phyloP scores from a whole-genome alignment of 2,113 vertebrate species.

The Melanostigma gelatinosum region DNA sequence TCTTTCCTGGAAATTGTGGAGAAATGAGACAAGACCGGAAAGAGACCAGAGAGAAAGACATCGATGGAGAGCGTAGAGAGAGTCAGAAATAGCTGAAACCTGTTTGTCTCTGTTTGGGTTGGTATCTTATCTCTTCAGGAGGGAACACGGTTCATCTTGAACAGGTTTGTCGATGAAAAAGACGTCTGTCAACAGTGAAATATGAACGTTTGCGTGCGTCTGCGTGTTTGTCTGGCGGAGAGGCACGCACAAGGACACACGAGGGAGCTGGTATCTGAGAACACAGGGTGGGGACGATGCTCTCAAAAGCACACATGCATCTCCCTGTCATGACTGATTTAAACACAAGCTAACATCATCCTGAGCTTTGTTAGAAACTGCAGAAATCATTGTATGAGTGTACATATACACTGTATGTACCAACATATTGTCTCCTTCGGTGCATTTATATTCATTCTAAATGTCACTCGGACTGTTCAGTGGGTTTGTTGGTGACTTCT shows the following conservation, averaged over 20 bases:
- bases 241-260: slow-evolving; percentile 20
- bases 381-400: background rate
- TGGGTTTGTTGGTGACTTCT: too few relatives aligned
- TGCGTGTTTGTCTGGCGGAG: slow-evolving; percentile 31
- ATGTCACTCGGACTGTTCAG: too few relatives aligned
- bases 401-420: too few relatives aligned
- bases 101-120: slow-evolving; percentile 23
- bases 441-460: too few relatives aligned
- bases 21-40: background rate
- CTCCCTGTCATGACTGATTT: background rate
- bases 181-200: slow-evolving; percentile 23
- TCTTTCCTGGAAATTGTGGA: slow-evolving; percentile 42
- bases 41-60: background rate
- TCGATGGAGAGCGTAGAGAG: background rate
- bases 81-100: slow-evolving; percentile 10
- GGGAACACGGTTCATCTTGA: slow-evolving; percentile 21
- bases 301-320: background rate
- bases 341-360: background rate
- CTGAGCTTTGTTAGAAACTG: background rate
- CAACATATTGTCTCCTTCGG: too few relatives aligned
- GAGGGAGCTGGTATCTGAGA: slow-evolving; percentile 14
- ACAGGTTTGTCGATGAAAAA: background rate
- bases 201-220: slow-evolving; percentile 7
- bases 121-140: slow-evolving; percentile 32
- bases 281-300: slow-evolving; percentile 23